These are phyloP conservation scores for Malurus melanocephalus DNA, from an alignment of 2,113 vertebrate genomes.

Conservation along the genomic window DNA sequence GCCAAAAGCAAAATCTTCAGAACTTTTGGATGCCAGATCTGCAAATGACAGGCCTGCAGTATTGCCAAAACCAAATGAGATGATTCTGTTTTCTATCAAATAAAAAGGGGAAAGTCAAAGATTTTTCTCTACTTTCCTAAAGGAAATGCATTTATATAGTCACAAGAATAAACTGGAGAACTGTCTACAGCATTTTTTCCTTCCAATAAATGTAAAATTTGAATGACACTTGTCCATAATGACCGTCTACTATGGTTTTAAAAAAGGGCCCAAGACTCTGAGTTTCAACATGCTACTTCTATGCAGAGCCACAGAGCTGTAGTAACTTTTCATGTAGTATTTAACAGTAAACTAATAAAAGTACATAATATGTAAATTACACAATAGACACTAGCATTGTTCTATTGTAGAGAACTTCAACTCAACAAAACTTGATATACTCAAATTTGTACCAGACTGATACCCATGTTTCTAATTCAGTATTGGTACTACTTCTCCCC, in stretches of 20 bases:
- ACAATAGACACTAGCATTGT: neutral
- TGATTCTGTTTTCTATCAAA: slow-evolving; percentile 53
- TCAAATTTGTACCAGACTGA: neutral
- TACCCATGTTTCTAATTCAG: neutral
- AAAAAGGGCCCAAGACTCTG: neutral
- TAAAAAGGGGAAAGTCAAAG: neutral
- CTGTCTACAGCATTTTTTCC: neutral
- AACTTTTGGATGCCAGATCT: slow-evolving; percentile 84
- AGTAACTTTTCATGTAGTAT: neutral
- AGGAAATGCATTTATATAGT: neutral
- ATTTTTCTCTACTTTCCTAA: neutral
- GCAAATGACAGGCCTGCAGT: slow-evolving; percentile 82
- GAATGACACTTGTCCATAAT: neutral
- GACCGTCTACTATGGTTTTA: neutral
- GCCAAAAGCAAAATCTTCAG: slow-evolving; percentile 87
- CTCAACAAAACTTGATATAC: neutral
- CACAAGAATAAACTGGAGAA: neutral
- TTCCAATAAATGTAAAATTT: neutral
- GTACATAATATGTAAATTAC: neutral
- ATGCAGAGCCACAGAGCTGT: neutral
- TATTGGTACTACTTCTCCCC: neutral
- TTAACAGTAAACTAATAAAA: neutral
- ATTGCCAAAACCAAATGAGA: slow-evolving; percentile 74
- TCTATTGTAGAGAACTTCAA: neutral
- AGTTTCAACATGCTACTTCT: neutral